Conservation (phyloP, 2,113 vertebrate species). For the Eubucco bourcierii region DNA sequence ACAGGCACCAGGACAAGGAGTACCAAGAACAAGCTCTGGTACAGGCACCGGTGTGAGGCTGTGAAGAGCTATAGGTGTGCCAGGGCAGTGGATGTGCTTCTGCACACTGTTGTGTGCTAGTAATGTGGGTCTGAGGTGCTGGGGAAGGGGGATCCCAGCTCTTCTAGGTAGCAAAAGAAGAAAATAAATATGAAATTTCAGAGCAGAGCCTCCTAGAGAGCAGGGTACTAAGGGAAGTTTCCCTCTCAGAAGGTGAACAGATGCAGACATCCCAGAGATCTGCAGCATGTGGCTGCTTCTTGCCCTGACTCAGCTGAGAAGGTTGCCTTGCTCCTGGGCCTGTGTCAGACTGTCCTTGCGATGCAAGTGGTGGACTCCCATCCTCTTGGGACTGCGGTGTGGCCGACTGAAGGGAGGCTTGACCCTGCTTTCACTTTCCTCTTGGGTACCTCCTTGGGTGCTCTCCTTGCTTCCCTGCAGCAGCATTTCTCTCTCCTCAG, state of each 20-base stretch:
- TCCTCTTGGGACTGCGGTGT: constrained; percentile 92
- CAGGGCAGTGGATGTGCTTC: constrained; percentile 6
- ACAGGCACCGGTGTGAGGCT: constrained; percentile 52
- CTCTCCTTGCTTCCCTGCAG: constrained; percentile 64
- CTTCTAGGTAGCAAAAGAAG: constrained; percentile 39
- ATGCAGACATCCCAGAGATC: background rate
- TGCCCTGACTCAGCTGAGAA: constrained; percentile 83
- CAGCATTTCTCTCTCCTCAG: constrained; percentile 83
- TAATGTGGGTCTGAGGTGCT: background rate
- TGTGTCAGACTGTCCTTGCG: constrained; percentile 96
- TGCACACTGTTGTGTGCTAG: constrained; percentile 1
- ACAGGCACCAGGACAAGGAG: constrained; percentile 17
- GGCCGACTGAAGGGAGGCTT: constrained; percentile 76
- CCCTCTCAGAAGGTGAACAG: background rate
- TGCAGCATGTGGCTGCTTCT: background rate
- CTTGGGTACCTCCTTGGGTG: constrained; percentile 20
- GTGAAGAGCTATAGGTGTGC: background rate
- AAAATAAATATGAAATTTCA: constrained; percentile 55
- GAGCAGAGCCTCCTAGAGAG: background rate
- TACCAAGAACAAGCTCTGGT: constrained; percentile 31
- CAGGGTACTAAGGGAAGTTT: background rate
- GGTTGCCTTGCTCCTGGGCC: constrained; percentile 94
- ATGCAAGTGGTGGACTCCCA: constrained; percentile 96
- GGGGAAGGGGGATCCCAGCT: background rate
- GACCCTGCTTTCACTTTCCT: constrained; percentile 53